Evolutionary conservation across 2,113 vertebrate species (phyloP).

Genomic region (Geothlypis trichas): DNA sequence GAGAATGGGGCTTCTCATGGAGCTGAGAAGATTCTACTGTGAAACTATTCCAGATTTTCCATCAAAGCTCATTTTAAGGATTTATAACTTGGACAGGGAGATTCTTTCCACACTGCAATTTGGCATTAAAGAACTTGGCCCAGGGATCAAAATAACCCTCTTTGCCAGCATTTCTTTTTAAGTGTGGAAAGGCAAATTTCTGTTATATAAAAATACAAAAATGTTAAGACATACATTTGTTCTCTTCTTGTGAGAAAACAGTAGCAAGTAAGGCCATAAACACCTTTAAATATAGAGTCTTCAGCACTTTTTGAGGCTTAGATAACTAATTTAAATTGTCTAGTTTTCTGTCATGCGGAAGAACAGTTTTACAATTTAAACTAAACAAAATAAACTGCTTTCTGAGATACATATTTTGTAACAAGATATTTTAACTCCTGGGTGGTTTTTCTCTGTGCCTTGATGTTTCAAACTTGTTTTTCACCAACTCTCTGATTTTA

Average conservation of each 20-base stretch:
- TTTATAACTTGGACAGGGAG: conserved; percentile 33
- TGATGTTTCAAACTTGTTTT: background rate
- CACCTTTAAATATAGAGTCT: background rate
- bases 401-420: background rate
- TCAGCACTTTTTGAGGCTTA: background rate
- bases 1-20: too few relatives aligned
- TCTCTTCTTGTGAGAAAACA: background rate
- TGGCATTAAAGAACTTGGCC: conserved; percentile 53
- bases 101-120: conserved; percentile 52
- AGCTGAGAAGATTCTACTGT: background rate
- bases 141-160: conserved; percentile 42
- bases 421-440: background rate
- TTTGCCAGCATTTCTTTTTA: conserved; percentile 29
- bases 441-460: background rate
- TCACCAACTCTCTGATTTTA: background rate
- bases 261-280: background rate
- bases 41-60: conserved; percentile 54
- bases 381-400: background rate
- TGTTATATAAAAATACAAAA: conserved; percentile 23
- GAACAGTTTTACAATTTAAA: conserved; percentile 19
- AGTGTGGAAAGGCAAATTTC: conserved; percentile 23
- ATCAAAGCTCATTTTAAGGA: conserved; percentile 52
- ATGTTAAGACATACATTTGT: background rate
- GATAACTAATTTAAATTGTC: background rate
- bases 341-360: background rate